Evolutionary conservation across 1,140 invertebrate genomes (phyloP).

Genomic region (Chrysopa pallens): DNA sequence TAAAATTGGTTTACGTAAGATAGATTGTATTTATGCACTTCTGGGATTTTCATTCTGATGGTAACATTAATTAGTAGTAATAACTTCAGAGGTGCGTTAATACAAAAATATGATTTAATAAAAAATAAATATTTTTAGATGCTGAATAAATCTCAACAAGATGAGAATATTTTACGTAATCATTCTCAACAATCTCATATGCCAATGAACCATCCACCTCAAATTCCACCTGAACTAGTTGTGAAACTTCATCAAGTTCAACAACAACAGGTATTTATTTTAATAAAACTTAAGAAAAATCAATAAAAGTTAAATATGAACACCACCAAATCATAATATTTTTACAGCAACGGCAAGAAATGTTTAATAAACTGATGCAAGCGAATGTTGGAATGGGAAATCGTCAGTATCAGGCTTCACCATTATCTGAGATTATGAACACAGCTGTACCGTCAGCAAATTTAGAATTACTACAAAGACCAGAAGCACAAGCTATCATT

Average conservation of each 20-base stretch:
- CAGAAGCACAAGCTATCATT: conserved; percentile 54
- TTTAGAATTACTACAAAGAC: conserved; percentile 43
- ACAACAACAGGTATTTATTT: conserved; percentile 7
- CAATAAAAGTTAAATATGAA: no score
- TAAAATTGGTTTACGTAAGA: no score
- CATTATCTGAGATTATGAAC: conserved; percentile 33
- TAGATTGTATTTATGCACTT: no score
- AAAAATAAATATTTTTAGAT: conserved; percentile 19
- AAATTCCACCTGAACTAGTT: conserved; percentile 27
- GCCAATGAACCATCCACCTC: conserved; percentile 11
- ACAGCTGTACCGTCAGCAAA: conserved; percentile 19
- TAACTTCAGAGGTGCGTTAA: no score
- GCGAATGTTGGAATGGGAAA: conserved; percentile 16
- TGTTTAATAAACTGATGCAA: conserved; percentile 25
- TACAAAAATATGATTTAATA: no score
- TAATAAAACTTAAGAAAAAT: no score
- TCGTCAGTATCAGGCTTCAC: conserved; percentile 20
- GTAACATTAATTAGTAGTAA: no score
- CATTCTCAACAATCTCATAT: conserved; percentile 17
- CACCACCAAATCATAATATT: no score
- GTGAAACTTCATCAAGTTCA: conserved; percentile 33
- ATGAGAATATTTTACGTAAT: conserved; percentile 17
- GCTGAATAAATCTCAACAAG: conserved; percentile 31
- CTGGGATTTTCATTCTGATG: no score
- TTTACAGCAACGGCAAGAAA: conserved; percentile 24